Evolutionary conservation across 2,888 invertebrate species (phyloP), one percentile per base, ranked within the genome.

Genomic region (Eupithecia centaureata): DNA sequence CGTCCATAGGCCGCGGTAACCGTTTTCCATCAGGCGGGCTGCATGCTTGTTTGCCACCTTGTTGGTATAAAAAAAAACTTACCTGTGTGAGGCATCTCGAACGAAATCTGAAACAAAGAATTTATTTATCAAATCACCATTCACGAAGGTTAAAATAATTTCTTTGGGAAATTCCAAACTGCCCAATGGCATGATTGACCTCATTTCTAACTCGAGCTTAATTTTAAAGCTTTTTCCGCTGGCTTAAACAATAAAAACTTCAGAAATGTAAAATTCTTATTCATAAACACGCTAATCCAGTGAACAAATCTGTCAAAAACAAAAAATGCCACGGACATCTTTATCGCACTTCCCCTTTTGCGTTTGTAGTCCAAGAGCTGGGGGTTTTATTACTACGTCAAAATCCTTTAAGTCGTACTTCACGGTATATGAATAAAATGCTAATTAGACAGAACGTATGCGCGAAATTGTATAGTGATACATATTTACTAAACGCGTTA

Each of bases 41-140:
- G n/a, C n/a, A n/a, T n/a, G n/a, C n/a, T n/a, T n/a, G n/a, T n/a
- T n/a, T n/a, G n/a, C n/a, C n/a, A n/a, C 4, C 30, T 30, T 2
- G 3, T 30, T 7, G 42, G 8, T 18, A 42, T 5, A 61, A 33
- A 60, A n/a, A n/a, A 67, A 28, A 66, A 66, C 72, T 84, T 87
- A 91, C 92, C 92, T 85, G 92, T 92, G 74, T 92, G 92, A 71
- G 92, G 92, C 92, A 92, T 92, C 76, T 77, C 85, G 67, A 47
- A 47, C 47, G 77, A 78, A 79, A 76, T 73, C 75, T 75, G 73
- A 57, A 75, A 75, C 67, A 70, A 42, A 72, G 27, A 35, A 63
- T 63, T 66, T 22, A 42, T 66, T 65, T 27, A 63, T 65, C 54
- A 64, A n/a, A 32, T 63, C 57, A 25, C 32, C 15, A 66, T 18